Evolutionary conservation across 2,113 vertebrate genomes (phyloP).

Genomic region (Dipodomys spectabilis): DNA sequence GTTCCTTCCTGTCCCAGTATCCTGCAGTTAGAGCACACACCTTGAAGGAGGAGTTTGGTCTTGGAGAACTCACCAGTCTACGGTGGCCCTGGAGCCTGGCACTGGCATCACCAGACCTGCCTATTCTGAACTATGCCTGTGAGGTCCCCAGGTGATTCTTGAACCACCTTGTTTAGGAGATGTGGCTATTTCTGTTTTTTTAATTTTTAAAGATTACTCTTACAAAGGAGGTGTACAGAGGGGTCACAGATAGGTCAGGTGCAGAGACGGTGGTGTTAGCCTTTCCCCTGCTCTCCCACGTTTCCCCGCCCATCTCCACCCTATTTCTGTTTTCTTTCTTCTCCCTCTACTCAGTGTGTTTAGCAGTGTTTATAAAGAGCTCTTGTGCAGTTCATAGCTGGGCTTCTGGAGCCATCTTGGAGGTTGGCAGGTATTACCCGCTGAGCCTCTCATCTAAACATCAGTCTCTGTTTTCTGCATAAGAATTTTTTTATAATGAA

Average conservation of each 20-base stretch:
- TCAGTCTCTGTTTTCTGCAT: neutral
- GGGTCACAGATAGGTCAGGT: too few species aligned
- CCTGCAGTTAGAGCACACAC: too few species aligned
- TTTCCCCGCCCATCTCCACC: too few species aligned
- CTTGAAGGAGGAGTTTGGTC: neutral
- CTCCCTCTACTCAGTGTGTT: too few species aligned
- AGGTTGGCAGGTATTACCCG: neutral
- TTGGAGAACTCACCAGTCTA: too few species aligned
- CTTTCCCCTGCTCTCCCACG: neutral
- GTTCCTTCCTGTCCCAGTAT: too few species aligned
- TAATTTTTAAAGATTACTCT: too few species aligned
- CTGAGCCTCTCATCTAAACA: neutral
- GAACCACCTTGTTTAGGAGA: too few species aligned
- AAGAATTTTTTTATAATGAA: neutral
- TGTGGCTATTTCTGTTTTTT: too few species aligned
- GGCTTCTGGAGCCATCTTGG: neutral
- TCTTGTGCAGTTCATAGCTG: neutral
- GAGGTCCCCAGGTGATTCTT: neutral
- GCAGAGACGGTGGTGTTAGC: too few species aligned
- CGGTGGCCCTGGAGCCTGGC: neutral
- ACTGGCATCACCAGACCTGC: neutral
- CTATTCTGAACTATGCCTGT: neutral
- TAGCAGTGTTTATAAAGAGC: neutral
- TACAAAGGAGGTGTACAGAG: too few species aligned
- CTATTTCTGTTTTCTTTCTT: too few species aligned